phyloP scores from a whole-genome alignment of 2,113 vertebrate species.

The Orthonyx spaldingii region DNA sequence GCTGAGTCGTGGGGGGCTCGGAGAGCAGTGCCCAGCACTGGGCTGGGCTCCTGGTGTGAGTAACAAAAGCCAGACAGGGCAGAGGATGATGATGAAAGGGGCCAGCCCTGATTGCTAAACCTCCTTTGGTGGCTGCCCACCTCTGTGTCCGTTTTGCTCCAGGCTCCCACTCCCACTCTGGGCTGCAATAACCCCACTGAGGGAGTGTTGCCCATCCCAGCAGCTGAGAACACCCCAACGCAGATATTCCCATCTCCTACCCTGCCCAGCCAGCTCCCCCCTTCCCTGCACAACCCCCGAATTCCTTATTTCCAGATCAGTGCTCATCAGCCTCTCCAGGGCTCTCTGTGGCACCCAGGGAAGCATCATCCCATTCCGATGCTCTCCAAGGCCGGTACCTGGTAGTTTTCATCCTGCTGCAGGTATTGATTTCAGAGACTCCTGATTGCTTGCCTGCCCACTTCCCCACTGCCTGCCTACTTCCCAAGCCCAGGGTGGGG shows the following conservation, averaged over 20 bases:
- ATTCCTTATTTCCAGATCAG: background rate
- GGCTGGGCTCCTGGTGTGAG: background rate
- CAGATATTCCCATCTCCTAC: background rate
- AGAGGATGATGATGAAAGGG: background rate
- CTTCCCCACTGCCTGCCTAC: background rate
- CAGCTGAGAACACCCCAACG: background rate
- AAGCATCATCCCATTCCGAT: background rate
- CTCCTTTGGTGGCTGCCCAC: background rate
- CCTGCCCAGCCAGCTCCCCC: background rate
- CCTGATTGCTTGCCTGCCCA: background rate
- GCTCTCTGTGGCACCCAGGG: background rate
- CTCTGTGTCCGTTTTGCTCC: background rate
- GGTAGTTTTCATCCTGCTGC: background rate
- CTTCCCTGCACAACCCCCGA: background rate
- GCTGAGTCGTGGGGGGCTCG: background rate
- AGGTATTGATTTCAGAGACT: background rate
- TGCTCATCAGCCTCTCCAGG: background rate
- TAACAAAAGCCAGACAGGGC: background rate
- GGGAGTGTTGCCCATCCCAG: background rate
- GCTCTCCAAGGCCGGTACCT: background rate
- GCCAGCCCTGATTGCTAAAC: background rate
- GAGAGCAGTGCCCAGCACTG: fast-evolving
- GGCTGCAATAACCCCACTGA: background rate
- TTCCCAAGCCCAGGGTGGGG: background rate
- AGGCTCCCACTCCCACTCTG: background rate